These are phyloP conservation scores for Micronycteris hirsuta DNA, from an alignment of 2,113 vertebrate species.

Conservation along the genomic window DNA sequence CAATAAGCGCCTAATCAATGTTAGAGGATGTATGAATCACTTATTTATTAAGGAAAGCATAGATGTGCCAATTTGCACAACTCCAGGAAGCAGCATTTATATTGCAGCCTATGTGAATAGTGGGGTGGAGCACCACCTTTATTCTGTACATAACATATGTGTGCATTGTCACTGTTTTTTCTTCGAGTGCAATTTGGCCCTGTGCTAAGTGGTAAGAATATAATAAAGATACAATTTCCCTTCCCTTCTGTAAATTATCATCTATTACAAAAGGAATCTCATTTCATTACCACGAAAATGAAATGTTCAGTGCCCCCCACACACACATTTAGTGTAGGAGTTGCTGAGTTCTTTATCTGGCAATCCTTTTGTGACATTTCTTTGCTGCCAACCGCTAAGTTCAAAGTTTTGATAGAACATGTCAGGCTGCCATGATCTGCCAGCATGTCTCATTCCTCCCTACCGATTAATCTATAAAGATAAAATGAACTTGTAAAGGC, in stretches of 20 bases:
- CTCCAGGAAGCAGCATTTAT: background rate
- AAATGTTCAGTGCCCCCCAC: background rate
- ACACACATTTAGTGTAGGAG: background rate
- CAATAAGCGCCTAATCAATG: background rate
- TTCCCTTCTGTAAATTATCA: background rate
- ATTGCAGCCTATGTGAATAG: background rate
- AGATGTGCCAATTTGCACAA: background rate
- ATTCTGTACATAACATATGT: background rate
- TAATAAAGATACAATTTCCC: background rate
- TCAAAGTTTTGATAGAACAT: slow-evolving; percentile 52
- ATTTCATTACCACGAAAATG: background rate
- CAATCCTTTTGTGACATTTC: background rate
- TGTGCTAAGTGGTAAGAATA: background rate
- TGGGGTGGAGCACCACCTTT: background rate
- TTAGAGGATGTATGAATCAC: background rate
- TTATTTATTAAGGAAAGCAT: background rate
- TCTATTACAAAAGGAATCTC: background rate
- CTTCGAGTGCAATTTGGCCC: background rate
- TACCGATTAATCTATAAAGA: slow-evolving; percentile 48
- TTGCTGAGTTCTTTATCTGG: slow-evolving; percentile 29
- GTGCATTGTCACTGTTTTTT: background rate
- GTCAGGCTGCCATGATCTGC: slow-evolving; percentile 47
- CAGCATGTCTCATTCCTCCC: slow-evolving; percentile 50
- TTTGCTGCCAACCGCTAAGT: slow-evolving; percentile 34
- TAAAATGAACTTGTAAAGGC: slow-evolving; percentile 50